phyloP scores from a whole-genome alignment of 2,113 vertebrate genomes.

The Benitochromis conjunctus region DNA sequence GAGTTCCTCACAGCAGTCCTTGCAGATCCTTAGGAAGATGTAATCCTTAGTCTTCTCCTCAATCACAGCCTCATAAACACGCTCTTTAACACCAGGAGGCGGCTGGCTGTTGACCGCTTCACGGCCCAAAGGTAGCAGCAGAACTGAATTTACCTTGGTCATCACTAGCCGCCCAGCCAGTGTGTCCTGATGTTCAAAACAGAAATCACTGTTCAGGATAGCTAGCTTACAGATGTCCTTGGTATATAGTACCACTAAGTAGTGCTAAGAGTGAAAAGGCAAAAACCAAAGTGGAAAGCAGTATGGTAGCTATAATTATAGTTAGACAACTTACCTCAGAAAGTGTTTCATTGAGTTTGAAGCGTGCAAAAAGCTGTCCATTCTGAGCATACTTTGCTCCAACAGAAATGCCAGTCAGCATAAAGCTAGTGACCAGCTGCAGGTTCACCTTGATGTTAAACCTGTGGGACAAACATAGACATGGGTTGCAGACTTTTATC shows the following conservation, averaged over 20 bases:
- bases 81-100: slow-evolving; percentile 92
- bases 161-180: slow-evolving; percentile 95
- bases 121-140: slow-evolving; percentile 87
- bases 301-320: background rate
- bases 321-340: slow-evolving; percentile 77
- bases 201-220: background rate
- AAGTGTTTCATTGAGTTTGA: slow-evolving; percentile 96
- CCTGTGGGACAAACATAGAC: slow-evolving; percentile 63
- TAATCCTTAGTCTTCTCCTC: slow-evolving; percentile 99
- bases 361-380: slow-evolving; percentile 96
- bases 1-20: slow-evolving; percentile 93
- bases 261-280: background rate
- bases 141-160: slow-evolving; percentile 98
- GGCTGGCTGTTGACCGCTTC: slow-evolving; percentile 77
- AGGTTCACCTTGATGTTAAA: slow-evolving; percentile 99
- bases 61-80: slow-evolving; percentile 94
- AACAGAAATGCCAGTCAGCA: slow-evolving; percentile 97
- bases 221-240: background rate
- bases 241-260: background rate
- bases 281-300: background rate
- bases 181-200: slow-evolving; percentile 76
- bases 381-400: slow-evolving; percentile 98
- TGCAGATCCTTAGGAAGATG: slow-evolving; percentile 97
- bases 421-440: slow-evolving; percentile 97
- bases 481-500: background rate